Evolutionary conservation across 2,797 vertebrate species (phyloP).

Genomic region (Helarctos malayanus): DNA sequence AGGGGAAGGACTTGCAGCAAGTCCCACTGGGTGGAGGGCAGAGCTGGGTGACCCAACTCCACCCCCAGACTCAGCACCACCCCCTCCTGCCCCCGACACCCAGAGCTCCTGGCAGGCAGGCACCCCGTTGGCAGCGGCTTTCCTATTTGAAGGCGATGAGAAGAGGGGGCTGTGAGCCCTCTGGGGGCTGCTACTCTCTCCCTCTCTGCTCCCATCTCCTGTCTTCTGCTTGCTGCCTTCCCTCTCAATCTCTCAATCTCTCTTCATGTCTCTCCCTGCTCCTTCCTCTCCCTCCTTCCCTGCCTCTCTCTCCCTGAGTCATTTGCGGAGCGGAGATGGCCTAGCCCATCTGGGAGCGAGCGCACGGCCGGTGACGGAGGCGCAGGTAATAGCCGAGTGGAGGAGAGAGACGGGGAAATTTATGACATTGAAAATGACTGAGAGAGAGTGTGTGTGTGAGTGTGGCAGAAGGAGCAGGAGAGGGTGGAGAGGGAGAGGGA

Average conservation of each 20-base stretch:
- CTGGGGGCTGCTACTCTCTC: not conserved
- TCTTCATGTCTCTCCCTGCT: slow-evolving; percentile 80
- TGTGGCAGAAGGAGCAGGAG: slow-evolving; percentile 12
- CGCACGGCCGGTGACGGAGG: slow-evolving; percentile 87
- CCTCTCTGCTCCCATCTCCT: slow-evolving; percentile 27
- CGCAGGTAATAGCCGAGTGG: slow-evolving; percentile 96
- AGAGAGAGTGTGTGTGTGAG: slow-evolving; percentile 87
- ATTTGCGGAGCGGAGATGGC: slow-evolving; percentile 85
- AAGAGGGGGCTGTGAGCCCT: slow-evolving; percentile 41
- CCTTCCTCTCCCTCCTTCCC: slow-evolving; percentile 75
- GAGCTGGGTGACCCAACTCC: not conserved
- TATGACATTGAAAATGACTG: slow-evolving; percentile 96
- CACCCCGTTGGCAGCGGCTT: not conserved
- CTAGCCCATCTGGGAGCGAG: slow-evolving; percentile 85
- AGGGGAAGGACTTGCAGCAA: not conserved
- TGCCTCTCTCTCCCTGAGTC: slow-evolving; percentile 84
- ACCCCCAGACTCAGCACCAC: not conserved
- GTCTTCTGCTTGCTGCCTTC: slow-evolving; percentile 27
- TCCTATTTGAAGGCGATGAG: not conserved
- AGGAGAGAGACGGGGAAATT: slow-evolving; percentile 91
- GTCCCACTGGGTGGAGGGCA: not conserved
- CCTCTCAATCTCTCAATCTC: slow-evolving; percentile 22
- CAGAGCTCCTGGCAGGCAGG: not conserved
- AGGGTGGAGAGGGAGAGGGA: slow-evolving; percentile 7
- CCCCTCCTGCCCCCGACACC: not conserved